phyloP scores from a whole-genome alignment of 1,140 invertebrate genomes.

The Drosophila neocordata region DNA sequence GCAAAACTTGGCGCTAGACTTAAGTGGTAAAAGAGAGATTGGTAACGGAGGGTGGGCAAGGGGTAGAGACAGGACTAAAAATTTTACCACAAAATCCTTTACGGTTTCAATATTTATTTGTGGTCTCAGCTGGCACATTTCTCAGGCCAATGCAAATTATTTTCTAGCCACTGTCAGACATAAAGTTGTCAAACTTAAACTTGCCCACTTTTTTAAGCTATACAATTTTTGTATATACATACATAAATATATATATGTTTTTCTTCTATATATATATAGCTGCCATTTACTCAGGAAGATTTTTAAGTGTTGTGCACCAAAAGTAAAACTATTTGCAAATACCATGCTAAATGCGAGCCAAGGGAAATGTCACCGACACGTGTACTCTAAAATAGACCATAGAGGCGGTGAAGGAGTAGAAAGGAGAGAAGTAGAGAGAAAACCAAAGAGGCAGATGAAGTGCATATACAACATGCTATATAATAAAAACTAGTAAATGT shows the following conservation, averaged over 20 bases:
- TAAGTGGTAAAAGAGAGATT: too few relatives aligned
- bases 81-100: slow-evolving; percentile 57
- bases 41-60: neutral
- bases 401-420: slow-evolving; percentile 15
- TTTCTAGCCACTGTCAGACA: slow-evolving; percentile 34
- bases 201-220: neutral
- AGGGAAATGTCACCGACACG: slow-evolving; percentile 44
- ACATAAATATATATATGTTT: neutral
- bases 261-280: neutral
- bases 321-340: slow-evolving; percentile 33
- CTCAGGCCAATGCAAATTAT: slow-evolving; percentile 66
- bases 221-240: neutral
- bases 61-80: too few relatives aligned
- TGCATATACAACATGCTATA: slow-evolving; percentile 4
- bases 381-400: slow-evolving; percentile 14
- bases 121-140: slow-evolving; percentile 57
- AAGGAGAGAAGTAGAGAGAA: slow-evolving; percentile 11
- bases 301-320: slow-evolving; percentile 13
- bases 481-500: slow-evolving; percentile 40
- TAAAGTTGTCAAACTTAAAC: slow-evolving; percentile 10
- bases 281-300: slow-evolving; percentile 4
- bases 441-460: neutral
- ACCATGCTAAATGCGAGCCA: slow-evolving; percentile 25
- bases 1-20: neutral
- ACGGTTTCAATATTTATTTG: slow-evolving; percentile 71